Base-by-base conservation (phyloP, 2,797 vertebrate species). In the Hyperoplus lanceolatus region DNA sequence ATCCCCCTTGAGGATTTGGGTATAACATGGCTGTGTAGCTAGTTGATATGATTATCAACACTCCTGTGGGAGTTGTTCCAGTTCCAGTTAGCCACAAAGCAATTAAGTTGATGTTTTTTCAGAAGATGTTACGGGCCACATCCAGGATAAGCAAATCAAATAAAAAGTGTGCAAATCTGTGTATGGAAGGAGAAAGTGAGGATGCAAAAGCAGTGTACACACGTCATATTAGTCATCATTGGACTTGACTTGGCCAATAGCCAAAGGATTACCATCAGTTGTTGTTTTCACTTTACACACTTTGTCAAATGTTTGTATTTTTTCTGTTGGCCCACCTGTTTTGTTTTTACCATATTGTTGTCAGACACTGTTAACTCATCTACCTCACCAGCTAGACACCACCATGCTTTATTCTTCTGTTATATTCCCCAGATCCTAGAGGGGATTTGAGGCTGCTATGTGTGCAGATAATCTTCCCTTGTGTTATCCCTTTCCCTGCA, bases 311-410 rank as follows among this genome's bases (percentile, higher is more conserved):
- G 65, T 57, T 75, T 8, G 58, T 82, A 46, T 63, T 18, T n/a
- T n/a, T 42, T 50, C 42, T 58, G 63, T 42, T 53, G 14, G 29
- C 54, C 14, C 50, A 48, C 50, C 50, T 45, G 51, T 43, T 55
- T 70, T 65, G 2, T 1, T 59, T 58, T 29, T 73, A 21, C 48
- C 42, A 60, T 62, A 16, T 11, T 53, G 4, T 71, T 70, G 60
- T 65, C 62, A 50, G 51, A 61, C 18, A n/a, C 18, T 67, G 82
- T 79, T 82, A 66, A 80, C 75, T 80, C 48, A 72, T 66, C 4
- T 42, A 15, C 13, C 12, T 70, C 56, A 51, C 18, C 18, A 16
- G 14, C 46, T 3, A 18, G 4, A 55, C 36, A 51, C 18, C 12
- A 63, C 51, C 49, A 11, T 63, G 50, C 74, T 66, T 53, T 10